Conservation (phyloP, 2,797 vertebrate species). For the Scyliorhinus canicula region DNA sequence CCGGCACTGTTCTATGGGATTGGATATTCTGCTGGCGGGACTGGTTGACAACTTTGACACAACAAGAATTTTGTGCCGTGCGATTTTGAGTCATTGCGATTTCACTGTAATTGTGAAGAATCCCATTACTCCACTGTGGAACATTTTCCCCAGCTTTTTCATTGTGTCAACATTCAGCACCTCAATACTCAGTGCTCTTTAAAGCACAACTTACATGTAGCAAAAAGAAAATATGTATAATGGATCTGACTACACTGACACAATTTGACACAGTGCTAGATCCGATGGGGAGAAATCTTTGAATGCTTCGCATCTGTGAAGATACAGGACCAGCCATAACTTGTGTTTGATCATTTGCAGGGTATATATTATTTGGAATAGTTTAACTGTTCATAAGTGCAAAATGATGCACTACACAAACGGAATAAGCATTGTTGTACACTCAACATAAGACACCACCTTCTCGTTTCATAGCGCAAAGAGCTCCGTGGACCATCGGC, state of each 20-base stretch:
- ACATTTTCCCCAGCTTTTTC: not conserved
- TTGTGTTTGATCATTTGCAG: not conserved
- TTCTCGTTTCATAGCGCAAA: not conserved
- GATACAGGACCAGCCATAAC: not conserved
- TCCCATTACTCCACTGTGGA: not conserved
- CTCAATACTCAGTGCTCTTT: no score
- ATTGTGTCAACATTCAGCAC: not conserved
- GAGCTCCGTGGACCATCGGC: not conserved
- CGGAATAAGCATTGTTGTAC: not conserved
- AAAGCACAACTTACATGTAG: no score
- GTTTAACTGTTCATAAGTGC: not conserved
- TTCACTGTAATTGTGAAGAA: not conserved
- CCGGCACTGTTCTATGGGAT: no score
- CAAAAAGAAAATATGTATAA: not conserved
- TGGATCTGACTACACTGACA: not conserved
- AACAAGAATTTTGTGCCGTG: no score
- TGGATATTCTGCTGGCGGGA: no score
- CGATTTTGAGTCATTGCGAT: no score
- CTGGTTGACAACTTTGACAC: no score
- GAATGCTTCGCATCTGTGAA: not conserved
- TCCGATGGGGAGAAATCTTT: not conserved
- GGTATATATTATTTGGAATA: not conserved
- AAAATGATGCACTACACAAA: not conserved
- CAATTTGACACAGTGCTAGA: not conserved
- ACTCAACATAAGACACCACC: not conserved